Evolutionary conservation across 2,113 vertebrate genomes (phyloP), one percentile per base, ranked within the genome.

Genomic region (pig (Sus scrofa)): DNA sequence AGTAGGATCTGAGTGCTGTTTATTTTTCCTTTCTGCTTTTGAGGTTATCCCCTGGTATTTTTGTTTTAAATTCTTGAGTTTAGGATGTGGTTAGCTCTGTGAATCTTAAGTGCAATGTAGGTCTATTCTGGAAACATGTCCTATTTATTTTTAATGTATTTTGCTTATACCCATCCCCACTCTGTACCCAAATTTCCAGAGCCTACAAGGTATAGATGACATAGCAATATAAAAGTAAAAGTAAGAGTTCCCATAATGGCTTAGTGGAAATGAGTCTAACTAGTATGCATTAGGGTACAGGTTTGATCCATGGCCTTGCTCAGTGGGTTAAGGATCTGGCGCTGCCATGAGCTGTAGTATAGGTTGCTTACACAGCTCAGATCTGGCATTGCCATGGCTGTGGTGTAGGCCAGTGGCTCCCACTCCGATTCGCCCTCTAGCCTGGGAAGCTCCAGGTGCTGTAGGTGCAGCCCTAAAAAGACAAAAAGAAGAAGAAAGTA

Each of bases 131-230:
- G 39, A 86, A 63, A 65, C 3, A 7, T 65, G 7, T 58, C 60
- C n/a, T 77, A 54, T 88, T 94, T 75, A 52, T 74, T 96, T 89
- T 87, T 86, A 6, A 87, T 70, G 24, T 32, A n/a, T 91, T 96
- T 96, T 93, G 89, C 71, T 93, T 91, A 50, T 39, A 68, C 4
- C 3, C 0, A 1, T 84, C 37, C 26, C 91, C 11, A 50, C 27
- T 73, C 89, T 82, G 20, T 63, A 44, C 13, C 16, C 8, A 62
- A 83, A 92, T 16, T 70, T 1, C 27, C 63, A 79, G n/a, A 52
- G 2, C 50, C 58, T 84, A 18, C 3, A 83, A 91, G 20, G 16
- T 83, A 65, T 34, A 70, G 68, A 81, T 34, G 1, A 82, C 27
- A 60, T 2, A 70, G 30, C 20, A 88, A 62, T 27, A 44, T 19